Base-by-base conservation (phyloP, 1,140 invertebrate genomes). In the Pogonomyrmex californicus region DNA sequence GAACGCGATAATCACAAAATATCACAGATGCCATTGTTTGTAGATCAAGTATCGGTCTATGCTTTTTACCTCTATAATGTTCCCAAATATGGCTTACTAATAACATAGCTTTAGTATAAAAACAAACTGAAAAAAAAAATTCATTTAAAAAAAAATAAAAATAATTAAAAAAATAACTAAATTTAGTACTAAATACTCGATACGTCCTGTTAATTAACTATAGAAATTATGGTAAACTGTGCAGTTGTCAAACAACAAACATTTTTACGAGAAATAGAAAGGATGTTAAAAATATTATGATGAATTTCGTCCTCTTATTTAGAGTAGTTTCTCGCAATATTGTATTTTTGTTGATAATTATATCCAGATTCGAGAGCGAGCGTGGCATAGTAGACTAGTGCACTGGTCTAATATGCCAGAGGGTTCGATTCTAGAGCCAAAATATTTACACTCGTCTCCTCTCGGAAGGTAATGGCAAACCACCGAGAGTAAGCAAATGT, bases 1-100 rank as follows among this genome's bases (percentile, higher is more conserved):
- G 99, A 51, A 99, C 96, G 94, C 99, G 97, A 94, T 99, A 99
- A 95, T 99, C 99, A 6, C 99, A 98, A 96, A 99, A 99, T 98
- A 99, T 99, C 4, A 99, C 99, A 49, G 54, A 56, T n/a, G n/a
- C n/a, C 17, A n/a, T n/a, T 1, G 17, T 56, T n/a, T 56, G 4
- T 56, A 5, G 17, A 56, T 56, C 54, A 6, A n/a, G 5, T 56
- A 6, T 4, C 17, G n/a, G n/a, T 56, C 2, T 23, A 56, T 1
- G 17, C 4, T 96, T 97, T 92, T 97, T 93, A 4, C 97, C 98
- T 71, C 97, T 96, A 95, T 97, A 99, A 94, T 97, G 98, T 4
- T 97, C 97, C 98, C 99, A 99, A 73, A 99, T 96, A 95, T 99
- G 99, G 0, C 97, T 98, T 38, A 99, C 96, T 49, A 99, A 95